Conservation (phyloP, 2,888 invertebrate species). For the Heterodera filipjevi region DNA sequence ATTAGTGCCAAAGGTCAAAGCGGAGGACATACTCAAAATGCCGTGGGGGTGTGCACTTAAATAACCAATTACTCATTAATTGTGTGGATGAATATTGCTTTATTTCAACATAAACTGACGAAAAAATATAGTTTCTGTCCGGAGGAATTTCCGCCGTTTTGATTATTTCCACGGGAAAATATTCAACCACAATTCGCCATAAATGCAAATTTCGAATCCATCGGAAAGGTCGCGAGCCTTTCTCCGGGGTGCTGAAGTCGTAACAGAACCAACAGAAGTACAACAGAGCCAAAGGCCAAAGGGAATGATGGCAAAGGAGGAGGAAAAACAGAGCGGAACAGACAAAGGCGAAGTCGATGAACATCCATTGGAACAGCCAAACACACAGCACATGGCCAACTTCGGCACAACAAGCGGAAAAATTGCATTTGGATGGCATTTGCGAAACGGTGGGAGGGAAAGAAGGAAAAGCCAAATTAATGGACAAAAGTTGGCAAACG, state of each 20-base stretch:
- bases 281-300: conserved; percentile 21
- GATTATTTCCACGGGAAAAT: conserved; percentile 37
- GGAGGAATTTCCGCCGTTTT: conserved; percentile 44
- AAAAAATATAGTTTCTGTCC: conserved; percentile 42
- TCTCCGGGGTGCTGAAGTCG: conserved; percentile 25
- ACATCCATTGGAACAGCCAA: conserved; percentile 8
- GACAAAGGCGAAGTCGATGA: not conserved
- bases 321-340: not conserved
- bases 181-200: conserved; percentile 38
- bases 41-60: conserved; percentile 83
- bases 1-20: conserved; percentile 79
- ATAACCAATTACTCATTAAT: conserved; percentile 8
- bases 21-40: conserved; percentile 80
- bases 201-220: conserved; percentile 21
- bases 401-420: not conserved
- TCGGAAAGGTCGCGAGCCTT: conserved; percentile 12
- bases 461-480: not conserved
- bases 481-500: not conserved
- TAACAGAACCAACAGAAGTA: conserved; percentile 29
- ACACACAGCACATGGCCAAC: not conserved
- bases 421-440: not conserved
- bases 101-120: conserved; percentile 25
- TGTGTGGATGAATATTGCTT: not conserved
- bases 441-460: not conserved
- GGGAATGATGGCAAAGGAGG: not conserved